Evolutionary conservation across 2,113 vertebrate genomes (phyloP), one percentile per base, ranked within the genome.

Genomic region (Rattus rattus): DNA sequence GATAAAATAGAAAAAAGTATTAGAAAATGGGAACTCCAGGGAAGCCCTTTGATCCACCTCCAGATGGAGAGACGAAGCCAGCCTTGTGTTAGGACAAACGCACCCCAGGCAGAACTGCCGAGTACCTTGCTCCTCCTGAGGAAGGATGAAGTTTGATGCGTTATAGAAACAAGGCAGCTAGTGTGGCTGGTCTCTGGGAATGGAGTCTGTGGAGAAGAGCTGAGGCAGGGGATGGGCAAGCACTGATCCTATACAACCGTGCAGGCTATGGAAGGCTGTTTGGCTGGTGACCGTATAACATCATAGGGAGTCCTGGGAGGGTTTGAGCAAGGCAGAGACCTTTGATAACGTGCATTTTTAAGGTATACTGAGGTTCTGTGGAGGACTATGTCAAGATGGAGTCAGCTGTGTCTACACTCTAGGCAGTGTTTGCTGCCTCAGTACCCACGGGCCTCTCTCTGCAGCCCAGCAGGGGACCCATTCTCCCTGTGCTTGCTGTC

Each of bases 1-100:
- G 26, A 87, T 84, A 79, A 88, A 80, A 33, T 61, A 84, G 72
- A 43, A 88, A 94, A 87, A 87, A 90, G 9, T 90, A 26, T 63
- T 81, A 94, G 49, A 92, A 92, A 59, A 22, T 81, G 86, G 67
- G 6, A 84, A 13, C 10, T 61, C 2, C 84, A 87, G 86, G 47
- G 67, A 61, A 63, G 69, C 24, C 24, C 49, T 90, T 79, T 92
- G 54, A 24, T 33, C 13, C 9, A 2, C 88, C 7, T 85, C 70
- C n/a, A 91, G 73, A 65, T 65, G 52, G 61, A 85, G 39, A 94
- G 72, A 30, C n/a, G 28, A 56, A 75, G n/a, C n/a, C 70, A 80
- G 83, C 14, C 39, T 20, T n/a, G 33, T 59, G 2, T 69, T 3
- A n/a, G 54, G 83, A 4, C 36, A 88, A 54, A 95, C 90, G 7